Conservation (phyloP, 2,888 invertebrate species). For the Pelosia muscerda region DNA sequence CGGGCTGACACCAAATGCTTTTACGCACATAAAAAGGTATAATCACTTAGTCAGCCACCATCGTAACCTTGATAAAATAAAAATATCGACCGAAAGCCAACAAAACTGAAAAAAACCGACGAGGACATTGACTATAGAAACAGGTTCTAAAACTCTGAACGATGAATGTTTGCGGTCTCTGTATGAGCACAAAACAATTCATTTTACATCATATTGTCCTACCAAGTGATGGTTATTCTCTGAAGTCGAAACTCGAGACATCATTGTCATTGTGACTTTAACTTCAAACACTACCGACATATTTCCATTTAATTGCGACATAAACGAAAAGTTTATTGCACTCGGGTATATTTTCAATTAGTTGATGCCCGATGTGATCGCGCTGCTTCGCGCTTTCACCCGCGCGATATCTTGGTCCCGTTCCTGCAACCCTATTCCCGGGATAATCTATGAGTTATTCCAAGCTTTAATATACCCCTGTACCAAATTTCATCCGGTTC, state of each 20-base stretch:
- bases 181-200: slow-evolving; percentile 43
- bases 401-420: no score
- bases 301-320: slow-evolving; percentile 33
- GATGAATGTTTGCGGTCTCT: slow-evolving; percentile 45
- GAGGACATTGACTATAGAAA: slow-evolving; percentile 33
- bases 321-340: slow-evolving; percentile 21
- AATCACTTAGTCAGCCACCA: neutral
- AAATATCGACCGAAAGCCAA: slow-evolving; percentile 24
- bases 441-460: no score
- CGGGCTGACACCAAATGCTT: neutral
- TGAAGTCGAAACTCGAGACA: slow-evolving; percentile 25
- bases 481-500: no score
- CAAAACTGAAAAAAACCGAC: slow-evolving; percentile 22
- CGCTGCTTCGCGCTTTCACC: no score
- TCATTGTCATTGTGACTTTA: slow-evolving; percentile 36
- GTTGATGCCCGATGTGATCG: no score
- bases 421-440: no score
- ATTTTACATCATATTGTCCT: slow-evolving; percentile 44
- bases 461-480: no score
- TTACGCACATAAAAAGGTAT: neutral
- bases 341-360: slow-evolving; percentile 24
- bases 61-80: slow-evolving; percentile 26
- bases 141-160: slow-evolving; percentile 34
- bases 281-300: slow-evolving; percentile 30
- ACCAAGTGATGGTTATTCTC: slow-evolving; percentile 34